Evolutionary conservation across 2,797 vertebrate species (phyloP).

Genomic region (Acanthiza pusilla): DNA sequence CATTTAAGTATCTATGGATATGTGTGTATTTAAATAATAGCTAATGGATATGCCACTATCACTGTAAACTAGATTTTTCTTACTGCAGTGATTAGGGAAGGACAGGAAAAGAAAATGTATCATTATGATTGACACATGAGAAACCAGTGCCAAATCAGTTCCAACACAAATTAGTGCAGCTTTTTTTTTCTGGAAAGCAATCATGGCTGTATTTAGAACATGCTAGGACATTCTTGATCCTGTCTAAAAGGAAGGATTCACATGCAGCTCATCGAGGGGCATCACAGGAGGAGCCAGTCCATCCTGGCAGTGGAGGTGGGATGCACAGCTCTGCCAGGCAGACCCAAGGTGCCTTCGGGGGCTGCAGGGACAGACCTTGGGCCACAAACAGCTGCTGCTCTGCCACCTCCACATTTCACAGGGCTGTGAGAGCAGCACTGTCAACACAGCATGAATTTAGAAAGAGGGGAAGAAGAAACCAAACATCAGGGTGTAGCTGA

Average conservation of each 20-base stretch:
- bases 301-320: accelerated
- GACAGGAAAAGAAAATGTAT: not conserved
- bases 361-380: not conserved
- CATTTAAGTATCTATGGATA: not conserved
- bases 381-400: not conserved
- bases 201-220: not conserved
- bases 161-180: not conserved
- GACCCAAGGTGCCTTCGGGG: accelerated
- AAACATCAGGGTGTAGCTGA: not conserved
- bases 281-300: not conserved
- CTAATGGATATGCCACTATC: not conserved
- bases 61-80: not conserved
- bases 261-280: accelerated
- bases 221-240: not conserved
- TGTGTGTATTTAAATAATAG: not conserved
- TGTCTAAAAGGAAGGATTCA: not conserved
- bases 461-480: not conserved
- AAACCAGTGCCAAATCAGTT: not conserved
- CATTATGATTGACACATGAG: not conserved
- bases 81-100: not conserved
- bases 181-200: not conserved
- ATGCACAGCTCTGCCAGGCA: not conserved
- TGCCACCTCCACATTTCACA: not conserved
- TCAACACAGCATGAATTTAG: not conserved
- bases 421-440: not conserved